Evolutionary conservation across 2,113 vertebrate species (phyloP).

Genomic region (Epinephelus lanceolatus): DNA sequence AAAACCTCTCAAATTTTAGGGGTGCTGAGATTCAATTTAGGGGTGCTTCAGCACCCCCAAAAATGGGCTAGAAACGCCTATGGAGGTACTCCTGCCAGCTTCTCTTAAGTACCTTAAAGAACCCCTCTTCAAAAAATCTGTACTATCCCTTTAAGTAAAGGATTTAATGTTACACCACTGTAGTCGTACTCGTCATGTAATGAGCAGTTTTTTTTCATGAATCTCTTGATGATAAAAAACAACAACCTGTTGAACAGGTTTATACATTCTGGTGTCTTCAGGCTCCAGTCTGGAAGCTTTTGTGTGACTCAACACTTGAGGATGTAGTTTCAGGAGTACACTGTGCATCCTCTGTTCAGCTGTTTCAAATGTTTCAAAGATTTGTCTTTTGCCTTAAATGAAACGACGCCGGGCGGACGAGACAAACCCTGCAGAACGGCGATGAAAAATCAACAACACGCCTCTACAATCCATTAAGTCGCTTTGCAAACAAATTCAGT

Average conservation of each 20-base stretch:
- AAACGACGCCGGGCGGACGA: conserved; percentile 23
- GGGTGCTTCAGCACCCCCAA: too few relatives aligned
- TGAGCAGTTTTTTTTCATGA: not conserved
- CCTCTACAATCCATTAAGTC: conserved; percentile 46
- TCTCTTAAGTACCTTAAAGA: too few relatives aligned
- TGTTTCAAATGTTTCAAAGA: conserved; percentile 25
- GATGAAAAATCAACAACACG: conserved; percentile 43
- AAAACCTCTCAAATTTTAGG: too few relatives aligned
- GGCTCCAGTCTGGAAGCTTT: not conserved
- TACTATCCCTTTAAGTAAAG: too few relatives aligned
- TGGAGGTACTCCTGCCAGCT: too few relatives aligned
- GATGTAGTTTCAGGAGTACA: not conserved
- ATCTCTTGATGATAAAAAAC: not conserved
- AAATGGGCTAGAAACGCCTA: too few relatives aligned
- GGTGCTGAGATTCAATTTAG: too few relatives aligned
- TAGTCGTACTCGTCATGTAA: not conserved
- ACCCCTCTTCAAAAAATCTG: too few relatives aligned
- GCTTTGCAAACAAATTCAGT: conserved; percentile 39
- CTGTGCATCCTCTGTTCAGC: not conserved
- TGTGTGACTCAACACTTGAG: not conserved
- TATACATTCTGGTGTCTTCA: not conserved
- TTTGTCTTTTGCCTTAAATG: conserved; percentile 46
- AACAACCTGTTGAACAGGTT: too few relatives aligned
- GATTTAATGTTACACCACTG: too few relatives aligned
- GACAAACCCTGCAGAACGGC: conserved; percentile 31